Base-by-base conservation (phyloP, 1,140 invertebrate species). In the Drosophila busckii region DNA sequence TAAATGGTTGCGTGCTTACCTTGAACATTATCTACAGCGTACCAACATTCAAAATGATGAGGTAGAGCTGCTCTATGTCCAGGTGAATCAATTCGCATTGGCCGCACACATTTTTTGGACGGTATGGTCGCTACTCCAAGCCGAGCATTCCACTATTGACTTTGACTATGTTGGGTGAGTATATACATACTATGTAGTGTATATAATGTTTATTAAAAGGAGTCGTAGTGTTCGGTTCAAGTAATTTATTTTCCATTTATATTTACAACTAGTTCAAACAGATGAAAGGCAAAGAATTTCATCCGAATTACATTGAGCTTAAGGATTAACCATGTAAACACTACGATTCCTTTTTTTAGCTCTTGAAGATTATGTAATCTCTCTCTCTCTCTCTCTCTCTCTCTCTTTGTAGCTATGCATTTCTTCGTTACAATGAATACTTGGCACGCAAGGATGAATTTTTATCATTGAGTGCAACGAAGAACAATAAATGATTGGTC, bases 101-200 rank as follows among this genome's bases (percentile, higher is more conserved):
- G 91, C 93, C 0, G 90, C 95, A 2, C 95, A 98, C 88, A 92
- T 98, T 53, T 92, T 97, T 62, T 99, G 98, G 98, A 94, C 93
- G 4, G 88, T 96, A 31, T 99, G 98, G 98, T 92, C 93, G 3
- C 89, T 99, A 1, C 93, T 98, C 32, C 97, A 99, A 88, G 93
- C 94, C 5, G 91, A 96, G 86, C 90, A 95, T 89, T 99, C 97
- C 0, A 91, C 89, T 34, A 97, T 99, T 76, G 93, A 98, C 82
- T 99, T 98, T 88, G 96, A 99, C 89, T 99, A 96, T 90, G 89
- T 96, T 46, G 90, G 90, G 95, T 98, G 90, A 89, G 91, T 90
- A 59, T 60, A 23, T 1, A 13, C 9, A 41, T 40, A 19, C 9
- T 20, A 58, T 5, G 17, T 28, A 44, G 4, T 9, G 10, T 37